Conservation (phyloP, 2,113 vertebrate genomes). For the Anolis sagrei region DNA sequence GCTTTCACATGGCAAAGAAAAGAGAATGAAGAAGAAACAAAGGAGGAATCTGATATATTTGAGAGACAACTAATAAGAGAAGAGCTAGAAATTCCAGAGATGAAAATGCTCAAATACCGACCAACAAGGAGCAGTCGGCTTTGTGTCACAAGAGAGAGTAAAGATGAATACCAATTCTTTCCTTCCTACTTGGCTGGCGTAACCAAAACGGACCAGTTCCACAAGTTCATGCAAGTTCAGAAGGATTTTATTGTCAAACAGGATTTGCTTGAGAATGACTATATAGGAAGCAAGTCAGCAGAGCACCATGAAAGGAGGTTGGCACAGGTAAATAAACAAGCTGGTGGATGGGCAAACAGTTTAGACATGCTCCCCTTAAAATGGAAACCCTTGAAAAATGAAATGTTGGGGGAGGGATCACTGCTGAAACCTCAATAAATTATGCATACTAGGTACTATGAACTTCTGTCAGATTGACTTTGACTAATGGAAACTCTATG, state of each 20-base stretch:
- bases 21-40: background rate
- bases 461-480: no score
- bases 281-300: conserved; percentile 52
- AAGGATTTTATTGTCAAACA: conserved; percentile 55
- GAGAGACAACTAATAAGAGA: background rate
- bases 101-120: conserved; percentile 58
- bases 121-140: conserved; percentile 19
- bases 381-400: background rate
- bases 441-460: background rate
- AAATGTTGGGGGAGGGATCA: background rate
- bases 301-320: conserved; percentile 71
- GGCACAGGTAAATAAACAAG: conserved; percentile 62
- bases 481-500: no score
- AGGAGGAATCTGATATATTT: background rate
- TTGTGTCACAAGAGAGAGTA: background rate
- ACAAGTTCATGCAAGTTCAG: conserved; percentile 68
- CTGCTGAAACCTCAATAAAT: background rate
- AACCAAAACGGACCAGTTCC: conserved; percentile 64
- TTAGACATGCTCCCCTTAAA: no score
- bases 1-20: background rate
- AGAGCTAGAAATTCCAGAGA: conserved; percentile 54
- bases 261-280: conserved; percentile 48
- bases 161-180: conserved; percentile 36
- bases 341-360: background rate
- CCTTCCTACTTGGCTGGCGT: conserved; percentile 50